phyloP scores from a whole-genome alignment of 2,113 vertebrate genomes.

The Scatophagus argus region DNA sequence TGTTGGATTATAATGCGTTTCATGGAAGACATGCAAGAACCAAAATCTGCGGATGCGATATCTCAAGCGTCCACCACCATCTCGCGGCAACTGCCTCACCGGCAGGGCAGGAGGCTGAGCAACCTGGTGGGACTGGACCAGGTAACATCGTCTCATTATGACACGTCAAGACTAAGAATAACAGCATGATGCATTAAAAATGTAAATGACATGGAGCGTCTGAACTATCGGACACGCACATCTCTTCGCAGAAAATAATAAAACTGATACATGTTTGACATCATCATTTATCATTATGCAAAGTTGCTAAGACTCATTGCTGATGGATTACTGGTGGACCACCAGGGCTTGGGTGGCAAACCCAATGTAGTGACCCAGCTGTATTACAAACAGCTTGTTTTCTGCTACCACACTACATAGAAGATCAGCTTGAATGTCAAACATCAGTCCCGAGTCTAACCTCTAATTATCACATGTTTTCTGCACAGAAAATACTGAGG shows the following conservation, averaged over 20 bases:
- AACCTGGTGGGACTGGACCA: constrained; percentile 82
- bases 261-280: not conserved
- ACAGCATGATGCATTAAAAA: no score
- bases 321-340: no score
- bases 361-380: not conserved
- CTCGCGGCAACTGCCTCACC: constrained; percentile 20
- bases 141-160: constrained; percentile 59
- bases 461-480: constrained; percentile 1
- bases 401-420: not conserved
- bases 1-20: constrained; percentile 93
- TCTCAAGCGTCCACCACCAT: constrained; percentile 50
- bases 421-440: not conserved
- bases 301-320: no score
- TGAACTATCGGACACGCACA: not conserved
- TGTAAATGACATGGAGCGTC: not conserved
- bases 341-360: not conserved
- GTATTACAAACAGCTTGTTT: no score
- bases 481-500: constrained; percentile 76
- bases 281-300: no score
- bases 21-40: constrained; percentile 95
- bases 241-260: no score
- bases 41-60: constrained; percentile 57
- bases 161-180: not conserved
- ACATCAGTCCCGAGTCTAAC: not conserved
- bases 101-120: constrained; percentile 78